Conservation (phyloP, 2,113 vertebrate genomes). For the Myodes glareolus region DNA sequence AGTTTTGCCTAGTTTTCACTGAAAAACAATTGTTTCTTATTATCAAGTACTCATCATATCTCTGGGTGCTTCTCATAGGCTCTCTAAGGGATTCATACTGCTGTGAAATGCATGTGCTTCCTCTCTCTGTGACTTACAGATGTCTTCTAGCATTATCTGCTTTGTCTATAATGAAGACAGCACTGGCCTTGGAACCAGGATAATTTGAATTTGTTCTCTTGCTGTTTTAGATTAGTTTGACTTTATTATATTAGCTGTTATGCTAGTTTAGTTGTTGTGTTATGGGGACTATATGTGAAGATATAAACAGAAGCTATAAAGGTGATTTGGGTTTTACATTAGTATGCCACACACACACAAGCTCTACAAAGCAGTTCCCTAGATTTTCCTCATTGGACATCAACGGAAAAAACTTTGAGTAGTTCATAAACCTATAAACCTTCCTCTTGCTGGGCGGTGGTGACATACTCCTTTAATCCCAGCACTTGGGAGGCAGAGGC, state of each 20-base stretch:
- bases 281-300: background rate
- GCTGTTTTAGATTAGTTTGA: background rate
- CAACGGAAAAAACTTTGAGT: background rate
- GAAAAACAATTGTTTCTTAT: background rate
- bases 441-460: background rate
- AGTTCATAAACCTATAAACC: background rate
- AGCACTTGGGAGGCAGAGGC: too few relatives aligned
- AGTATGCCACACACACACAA: background rate
- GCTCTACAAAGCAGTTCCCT: background rate
- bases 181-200: background rate
- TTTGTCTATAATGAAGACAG: background rate
- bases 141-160: background rate
- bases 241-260: background rate
- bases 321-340: background rate
- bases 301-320: background rate
- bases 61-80: background rate
- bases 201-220: conserved; percentile 10
- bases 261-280: background rate
- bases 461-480: too few relatives aligned
- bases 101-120: background rate
- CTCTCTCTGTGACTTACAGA: background rate
- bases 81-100: background rate
- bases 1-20: background rate
- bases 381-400: conserved; percentile 3
- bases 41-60: background rate